Evolutionary conservation across 2,113 vertebrate species (phyloP).

Genomic region (Atherinomorus stipes): DNA sequence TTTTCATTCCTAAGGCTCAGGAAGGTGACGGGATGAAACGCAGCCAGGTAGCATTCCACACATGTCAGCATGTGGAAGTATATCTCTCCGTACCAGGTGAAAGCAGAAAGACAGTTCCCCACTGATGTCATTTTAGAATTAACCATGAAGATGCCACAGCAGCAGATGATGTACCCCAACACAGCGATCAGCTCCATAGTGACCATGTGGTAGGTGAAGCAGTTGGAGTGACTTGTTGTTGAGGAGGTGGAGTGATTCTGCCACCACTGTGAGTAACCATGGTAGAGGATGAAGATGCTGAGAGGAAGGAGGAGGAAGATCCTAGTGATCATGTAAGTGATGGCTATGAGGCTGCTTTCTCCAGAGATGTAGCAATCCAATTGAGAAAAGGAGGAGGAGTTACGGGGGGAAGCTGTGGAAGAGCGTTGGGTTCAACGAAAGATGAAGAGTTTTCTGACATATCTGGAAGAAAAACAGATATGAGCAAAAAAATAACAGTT

Average conservation of each 20-base stretch:
- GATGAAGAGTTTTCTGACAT: not conserved
- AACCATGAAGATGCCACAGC: not conserved
- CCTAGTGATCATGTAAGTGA: not conserved
- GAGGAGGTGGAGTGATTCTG: not conserved
- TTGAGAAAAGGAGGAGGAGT: not conserved
- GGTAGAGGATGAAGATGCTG: constrained; percentile 4
- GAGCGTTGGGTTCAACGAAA: not conserved
- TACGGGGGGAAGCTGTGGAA: not conserved
- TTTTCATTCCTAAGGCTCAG: constrained; percentile 2
- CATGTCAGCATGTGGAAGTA: constrained; percentile 15
- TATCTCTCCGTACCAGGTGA: constrained; percentile 8
- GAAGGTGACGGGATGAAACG: constrained; percentile 23
- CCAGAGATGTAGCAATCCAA: not conserved
- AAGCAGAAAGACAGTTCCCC: not conserved
- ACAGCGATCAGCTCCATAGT: constrained; percentile 7
- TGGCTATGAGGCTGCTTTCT: not conserved
- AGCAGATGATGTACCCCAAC: not conserved
- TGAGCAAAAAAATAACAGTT: not conserved
- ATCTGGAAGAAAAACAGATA: constrained; percentile 1
- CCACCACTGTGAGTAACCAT: not conserved
- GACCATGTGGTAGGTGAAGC: constrained; percentile 20
- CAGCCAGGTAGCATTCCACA: constrained; percentile 20
- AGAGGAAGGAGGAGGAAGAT: constrained; percentile 2
- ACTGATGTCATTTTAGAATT: rapidly evolving
- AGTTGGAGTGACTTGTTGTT: constrained; percentile 10